Conservation (phyloP, 2,888 invertebrate species). For the Mimas tiliae region DNA sequence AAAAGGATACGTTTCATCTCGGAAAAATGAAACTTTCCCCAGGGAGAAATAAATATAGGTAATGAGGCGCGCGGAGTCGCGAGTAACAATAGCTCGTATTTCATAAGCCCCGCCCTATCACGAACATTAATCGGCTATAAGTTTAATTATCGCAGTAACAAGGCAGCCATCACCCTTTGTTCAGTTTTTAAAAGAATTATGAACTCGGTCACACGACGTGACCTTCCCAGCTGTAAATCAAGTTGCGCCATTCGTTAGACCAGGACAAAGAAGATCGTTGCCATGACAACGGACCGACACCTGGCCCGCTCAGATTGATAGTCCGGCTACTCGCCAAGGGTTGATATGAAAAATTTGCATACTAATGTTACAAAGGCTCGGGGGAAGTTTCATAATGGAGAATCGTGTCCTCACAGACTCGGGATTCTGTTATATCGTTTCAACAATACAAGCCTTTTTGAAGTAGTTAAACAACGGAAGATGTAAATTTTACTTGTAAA, state of each 20-base stretch:
- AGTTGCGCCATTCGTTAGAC: conserved; percentile 35
- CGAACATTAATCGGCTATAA: conserved; percentile 21
- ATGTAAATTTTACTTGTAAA: background rate
- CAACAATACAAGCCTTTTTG: conserved; percentile 15
- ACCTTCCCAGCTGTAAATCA: conserved; percentile 37
- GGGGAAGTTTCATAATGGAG: conserved; percentile 53
- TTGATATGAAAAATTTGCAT: conserved; percentile 72
- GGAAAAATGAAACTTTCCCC: background rate
- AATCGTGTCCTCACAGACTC: conserved; percentile 45
- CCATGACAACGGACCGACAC: conserved; percentile 64
- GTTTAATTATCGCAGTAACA: conserved; percentile 21
- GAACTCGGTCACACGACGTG: conserved; percentile 34
- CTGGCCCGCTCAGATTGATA: conserved; percentile 63
- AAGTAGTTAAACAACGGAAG: conserved; percentile 24
- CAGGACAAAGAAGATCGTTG: conserved; percentile 48
- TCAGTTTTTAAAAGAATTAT: conserved; percentile 40
- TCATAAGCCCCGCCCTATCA: conserved; percentile 15
- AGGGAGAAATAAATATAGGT: background rate
- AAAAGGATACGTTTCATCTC: background rate
- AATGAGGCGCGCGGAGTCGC: background rate
- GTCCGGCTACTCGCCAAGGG: conserved; percentile 52
- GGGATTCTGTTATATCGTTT: conserved; percentile 24
- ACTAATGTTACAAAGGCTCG: conserved; percentile 60
- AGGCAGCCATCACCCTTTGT: conserved; percentile 34
- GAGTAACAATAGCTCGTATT: conserved; percentile 11